These are phyloP conservation scores for Philaenus spumarius DNA, from an alignment of 1,140 invertebrate species.

Conservation along the genomic window DNA sequence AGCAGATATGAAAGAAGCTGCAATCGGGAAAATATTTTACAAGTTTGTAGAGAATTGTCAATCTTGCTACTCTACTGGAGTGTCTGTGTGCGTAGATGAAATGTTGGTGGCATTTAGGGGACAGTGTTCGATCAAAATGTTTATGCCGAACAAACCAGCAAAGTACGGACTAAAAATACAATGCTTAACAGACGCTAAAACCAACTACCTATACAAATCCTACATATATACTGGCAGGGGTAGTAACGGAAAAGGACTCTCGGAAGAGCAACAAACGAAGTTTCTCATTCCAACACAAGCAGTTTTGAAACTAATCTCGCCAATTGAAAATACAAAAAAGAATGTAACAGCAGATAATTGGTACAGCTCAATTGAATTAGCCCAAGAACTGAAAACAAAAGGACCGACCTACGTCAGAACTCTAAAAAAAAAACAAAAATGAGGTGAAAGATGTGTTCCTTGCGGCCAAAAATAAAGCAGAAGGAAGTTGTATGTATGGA, in stretches of 20 bases:
- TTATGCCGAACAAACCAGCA: conserved; percentile 42
- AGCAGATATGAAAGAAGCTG: too few species aligned
- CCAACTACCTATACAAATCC: conserved; percentile 29
- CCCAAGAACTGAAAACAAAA: not conserved
- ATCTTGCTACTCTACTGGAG: too few species aligned
- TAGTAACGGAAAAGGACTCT: conserved; percentile 5
- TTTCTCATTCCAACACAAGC: conserved; percentile 4
- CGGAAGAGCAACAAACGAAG: conserved; percentile 1
- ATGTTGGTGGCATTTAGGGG: too few species aligned
- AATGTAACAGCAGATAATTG: conserved; percentile 8
- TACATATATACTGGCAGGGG: too few species aligned
- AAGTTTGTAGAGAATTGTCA: too few species aligned
- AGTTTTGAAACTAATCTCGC: not conserved
- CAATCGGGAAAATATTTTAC: too few species aligned
- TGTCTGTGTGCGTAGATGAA: conserved; percentile 35
- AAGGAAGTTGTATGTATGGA: conserved; percentile 18
- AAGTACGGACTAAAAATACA: too few species aligned
- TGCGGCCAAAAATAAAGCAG: not conserved
- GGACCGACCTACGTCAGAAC: conserved; percentile 1
- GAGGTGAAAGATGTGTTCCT: not conserved
- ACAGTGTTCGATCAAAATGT: conserved; percentile 37
- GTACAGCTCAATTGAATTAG: conserved; percentile 10
- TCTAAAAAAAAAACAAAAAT: conserved; percentile 8
- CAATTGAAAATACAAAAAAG: conserved; percentile 1
- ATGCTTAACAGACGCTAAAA: conserved; percentile 34